These are phyloP conservation scores for Caenorhabditis inopinata DNA, from an alignment of 1,140 invertebrate genomes.

Conservation along the genomic window DNA sequence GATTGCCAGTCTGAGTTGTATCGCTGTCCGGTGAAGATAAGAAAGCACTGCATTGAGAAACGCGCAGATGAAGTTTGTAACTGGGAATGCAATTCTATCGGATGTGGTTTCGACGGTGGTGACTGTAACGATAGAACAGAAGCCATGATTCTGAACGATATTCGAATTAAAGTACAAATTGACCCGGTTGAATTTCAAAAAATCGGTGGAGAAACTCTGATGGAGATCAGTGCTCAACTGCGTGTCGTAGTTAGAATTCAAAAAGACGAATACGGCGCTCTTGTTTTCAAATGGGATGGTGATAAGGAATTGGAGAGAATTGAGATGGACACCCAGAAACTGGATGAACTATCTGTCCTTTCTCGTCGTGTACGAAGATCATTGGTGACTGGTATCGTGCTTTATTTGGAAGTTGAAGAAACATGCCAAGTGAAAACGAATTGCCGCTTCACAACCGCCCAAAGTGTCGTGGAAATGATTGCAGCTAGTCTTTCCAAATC, in stretches of 20 bases:
- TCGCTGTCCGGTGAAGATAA: slow-evolving; percentile 40
- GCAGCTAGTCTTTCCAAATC: not conserved
- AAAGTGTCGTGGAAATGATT: not conserved
- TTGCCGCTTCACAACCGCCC: not conserved
- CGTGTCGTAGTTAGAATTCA: slow-evolving; percentile 39
- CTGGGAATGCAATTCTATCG: slow-evolving; percentile 52
- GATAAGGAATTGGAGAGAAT: not conserved
- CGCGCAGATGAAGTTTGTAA: slow-evolving; percentile 56
- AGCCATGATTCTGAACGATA: not conserved
- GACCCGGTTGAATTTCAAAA: slow-evolving; percentile 30
- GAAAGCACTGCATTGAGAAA: slow-evolving; percentile 45
- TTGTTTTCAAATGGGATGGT: slow-evolving; percentile 50
- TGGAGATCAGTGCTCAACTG: slow-evolving; percentile 33
- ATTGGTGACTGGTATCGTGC: not conserved
- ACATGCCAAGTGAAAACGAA: not conserved
- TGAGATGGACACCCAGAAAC: not conserved
- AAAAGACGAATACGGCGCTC: slow-evolving; percentile 36
- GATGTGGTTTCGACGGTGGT: slow-evolving; percentile 57
- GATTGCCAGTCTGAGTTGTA: slow-evolving; percentile 73
- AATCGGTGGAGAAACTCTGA: slow-evolving; percentile 41
- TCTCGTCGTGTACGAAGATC: not conserved
- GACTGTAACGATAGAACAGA: slow-evolving; percentile 40
- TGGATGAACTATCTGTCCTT: not conserved
- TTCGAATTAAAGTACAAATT: slow-evolving; percentile 25
- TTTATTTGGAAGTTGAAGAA: slow-evolving; percentile 29